Conservation (phyloP, 2,797 vertebrate genomes). For the Saxicola maurus region DNA sequence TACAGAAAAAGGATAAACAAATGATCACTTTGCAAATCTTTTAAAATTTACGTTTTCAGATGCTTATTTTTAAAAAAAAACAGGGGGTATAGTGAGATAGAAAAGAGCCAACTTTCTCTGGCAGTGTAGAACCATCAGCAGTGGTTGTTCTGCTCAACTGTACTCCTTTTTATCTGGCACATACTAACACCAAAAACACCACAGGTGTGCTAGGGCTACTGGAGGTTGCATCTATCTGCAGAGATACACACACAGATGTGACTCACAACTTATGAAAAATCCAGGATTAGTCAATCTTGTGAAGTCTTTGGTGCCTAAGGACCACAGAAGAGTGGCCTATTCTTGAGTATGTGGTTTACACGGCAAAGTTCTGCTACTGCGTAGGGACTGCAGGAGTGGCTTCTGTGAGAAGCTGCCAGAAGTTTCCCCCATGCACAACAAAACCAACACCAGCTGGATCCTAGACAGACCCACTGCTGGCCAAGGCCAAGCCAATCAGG, state of each 20-base stretch:
- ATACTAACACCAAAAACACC: background rate
- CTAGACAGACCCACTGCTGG: background rate
- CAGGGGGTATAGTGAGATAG: background rate
- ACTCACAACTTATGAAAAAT: background rate
- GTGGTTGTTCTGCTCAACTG: background rate
- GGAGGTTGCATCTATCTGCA: background rate
- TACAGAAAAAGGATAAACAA: background rate
- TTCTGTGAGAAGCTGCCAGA: background rate
- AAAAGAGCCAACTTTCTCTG: background rate
- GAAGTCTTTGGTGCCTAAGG: background rate
- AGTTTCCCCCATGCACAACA: background rate
- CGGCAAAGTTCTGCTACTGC: background rate
- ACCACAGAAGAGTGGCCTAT: background rate
- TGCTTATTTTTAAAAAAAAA: background rate
- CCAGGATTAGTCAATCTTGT: background rate
- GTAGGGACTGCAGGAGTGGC: background rate
- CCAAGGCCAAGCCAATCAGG: background rate
- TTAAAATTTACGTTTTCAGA: background rate
- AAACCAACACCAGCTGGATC: background rate
- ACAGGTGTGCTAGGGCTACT: background rate
- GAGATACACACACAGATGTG: background rate
- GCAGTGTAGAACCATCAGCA: background rate
- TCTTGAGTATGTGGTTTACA: no score
- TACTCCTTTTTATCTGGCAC: background rate
- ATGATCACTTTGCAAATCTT: background rate